phyloP scores from a whole-genome alignment of 2,797 vertebrate species.

The Rousettus madagascariensis region DNA sequence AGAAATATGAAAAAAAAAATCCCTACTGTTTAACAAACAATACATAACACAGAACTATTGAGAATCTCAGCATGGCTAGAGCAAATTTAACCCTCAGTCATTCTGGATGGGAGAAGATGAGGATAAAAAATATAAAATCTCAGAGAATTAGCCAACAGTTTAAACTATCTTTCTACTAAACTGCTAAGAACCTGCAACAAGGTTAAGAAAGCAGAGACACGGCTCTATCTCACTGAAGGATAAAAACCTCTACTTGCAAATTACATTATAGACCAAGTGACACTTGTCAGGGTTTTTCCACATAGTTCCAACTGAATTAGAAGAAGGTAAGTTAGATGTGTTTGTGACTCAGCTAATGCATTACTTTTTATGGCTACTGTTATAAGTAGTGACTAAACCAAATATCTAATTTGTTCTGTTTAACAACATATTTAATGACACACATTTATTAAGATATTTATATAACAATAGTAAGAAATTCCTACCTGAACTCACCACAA shows the following conservation, averaged over 20 bases:
- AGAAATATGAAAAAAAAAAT: not conserved
- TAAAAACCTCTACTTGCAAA: not conserved
- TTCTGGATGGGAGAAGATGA: not conserved
- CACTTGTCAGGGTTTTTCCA: not conserved
- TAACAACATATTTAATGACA: not conserved
- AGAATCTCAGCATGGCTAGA: not conserved
- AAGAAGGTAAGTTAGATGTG: not conserved
- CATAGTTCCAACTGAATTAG: not conserved
- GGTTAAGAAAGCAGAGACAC: not conserved
- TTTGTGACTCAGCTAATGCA: not conserved
- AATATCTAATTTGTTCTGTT: not conserved
- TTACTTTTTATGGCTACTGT: not conserved
- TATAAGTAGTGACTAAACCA: not conserved
- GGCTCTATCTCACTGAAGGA: not conserved
- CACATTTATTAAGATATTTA: conserved; percentile 7
- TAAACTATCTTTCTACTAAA: conserved; percentile 36
- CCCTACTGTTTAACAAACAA: not conserved
- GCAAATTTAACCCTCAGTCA: not conserved
- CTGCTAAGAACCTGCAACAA: not conserved
- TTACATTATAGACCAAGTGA: not conserved
- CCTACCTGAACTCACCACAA: conserved; percentile 97
- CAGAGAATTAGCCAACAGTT: not conserved
- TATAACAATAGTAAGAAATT: conserved; percentile 68
- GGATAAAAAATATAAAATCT: conserved; percentile 31
- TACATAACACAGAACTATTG: not conserved